These are phyloP conservation scores for Ardeotis arabs DNA, from an alignment of 2,113 vertebrate genomes.

Conservation along the genomic window DNA sequence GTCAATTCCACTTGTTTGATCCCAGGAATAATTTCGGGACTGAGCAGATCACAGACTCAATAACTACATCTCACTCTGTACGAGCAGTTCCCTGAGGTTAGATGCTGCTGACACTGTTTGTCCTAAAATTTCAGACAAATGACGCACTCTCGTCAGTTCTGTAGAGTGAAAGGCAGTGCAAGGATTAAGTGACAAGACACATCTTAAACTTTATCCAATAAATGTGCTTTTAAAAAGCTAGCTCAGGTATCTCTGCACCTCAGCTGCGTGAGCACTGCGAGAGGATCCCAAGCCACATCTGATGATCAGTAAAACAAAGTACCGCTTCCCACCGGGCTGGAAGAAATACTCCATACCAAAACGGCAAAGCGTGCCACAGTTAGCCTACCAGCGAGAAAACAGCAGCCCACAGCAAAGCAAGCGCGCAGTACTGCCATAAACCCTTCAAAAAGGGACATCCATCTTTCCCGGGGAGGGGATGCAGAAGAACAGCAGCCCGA, in stretches of 20 bases:
- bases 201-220: neutral
- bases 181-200: neutral
- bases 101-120: neutral
- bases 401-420: neutral
- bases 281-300: neutral
- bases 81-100: neutral
- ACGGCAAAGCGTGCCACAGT: neutral
- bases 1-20: conserved; percentile 56
- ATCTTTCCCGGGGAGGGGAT: neutral
- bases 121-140: neutral
- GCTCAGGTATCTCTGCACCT: neutral
- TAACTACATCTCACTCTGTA: neutral
- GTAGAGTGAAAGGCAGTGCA: neutral
- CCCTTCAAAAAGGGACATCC: neutral
- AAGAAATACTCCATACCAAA: neutral
- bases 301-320: neutral
- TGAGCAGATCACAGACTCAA: neutral
- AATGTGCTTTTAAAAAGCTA: neutral
- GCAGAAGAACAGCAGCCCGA: neutral
- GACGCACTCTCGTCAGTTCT: neutral
- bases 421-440: neutral
- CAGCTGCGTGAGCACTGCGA: neutral
- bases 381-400: neutral
- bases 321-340: neutral
- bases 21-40: conserved; percentile 18